Percentiles rank a stretch among this genome's conserved stretches.
phyloP scores from a whole-genome alignment of 2,113 vertebrate genomes.

The Riparia riparia region DNA sequence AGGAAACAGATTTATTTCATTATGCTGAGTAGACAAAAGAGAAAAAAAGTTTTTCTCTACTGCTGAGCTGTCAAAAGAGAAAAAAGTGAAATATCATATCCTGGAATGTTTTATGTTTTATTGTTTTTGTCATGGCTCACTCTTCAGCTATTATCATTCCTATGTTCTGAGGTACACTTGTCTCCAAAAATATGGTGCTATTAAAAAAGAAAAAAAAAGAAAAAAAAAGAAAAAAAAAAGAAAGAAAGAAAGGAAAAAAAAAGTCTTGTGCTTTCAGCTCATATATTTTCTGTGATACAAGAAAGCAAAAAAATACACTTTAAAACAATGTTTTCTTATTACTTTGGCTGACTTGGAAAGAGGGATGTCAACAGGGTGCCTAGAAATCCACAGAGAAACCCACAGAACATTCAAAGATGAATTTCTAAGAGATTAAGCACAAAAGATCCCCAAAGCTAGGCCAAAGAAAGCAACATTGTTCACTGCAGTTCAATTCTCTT shows the following conservation, averaged over 20 bases:
- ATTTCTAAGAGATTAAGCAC: neutral
- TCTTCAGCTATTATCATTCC: neutral
- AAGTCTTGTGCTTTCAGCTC: neutral
- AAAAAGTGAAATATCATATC: neutral
- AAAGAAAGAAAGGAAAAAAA: neutral
- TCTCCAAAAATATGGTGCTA: neutral
- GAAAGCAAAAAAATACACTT: neutral
- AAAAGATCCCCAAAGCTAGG: neutral
- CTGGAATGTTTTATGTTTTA: neutral
- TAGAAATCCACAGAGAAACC: neutral
- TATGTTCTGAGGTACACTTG: neutral
- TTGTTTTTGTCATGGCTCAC: neutral
- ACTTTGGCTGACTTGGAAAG: neutral
- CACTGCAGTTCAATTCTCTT: neutral
- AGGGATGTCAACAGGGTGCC: neutral
- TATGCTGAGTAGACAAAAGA: neutral
- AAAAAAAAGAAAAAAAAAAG: neutral
- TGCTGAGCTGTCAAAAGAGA: neutral
- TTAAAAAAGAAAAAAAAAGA: neutral
- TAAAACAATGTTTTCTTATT: neutral
- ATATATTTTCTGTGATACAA: neutral
- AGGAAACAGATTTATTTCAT: neutral
- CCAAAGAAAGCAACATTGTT: neutral
- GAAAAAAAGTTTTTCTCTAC: neutral
- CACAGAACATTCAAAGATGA: neutral